These are phyloP conservation scores for Aquatica leii DNA, from an alignment of 2,888 invertebrate species.

Conservation along the genomic window DNA sequence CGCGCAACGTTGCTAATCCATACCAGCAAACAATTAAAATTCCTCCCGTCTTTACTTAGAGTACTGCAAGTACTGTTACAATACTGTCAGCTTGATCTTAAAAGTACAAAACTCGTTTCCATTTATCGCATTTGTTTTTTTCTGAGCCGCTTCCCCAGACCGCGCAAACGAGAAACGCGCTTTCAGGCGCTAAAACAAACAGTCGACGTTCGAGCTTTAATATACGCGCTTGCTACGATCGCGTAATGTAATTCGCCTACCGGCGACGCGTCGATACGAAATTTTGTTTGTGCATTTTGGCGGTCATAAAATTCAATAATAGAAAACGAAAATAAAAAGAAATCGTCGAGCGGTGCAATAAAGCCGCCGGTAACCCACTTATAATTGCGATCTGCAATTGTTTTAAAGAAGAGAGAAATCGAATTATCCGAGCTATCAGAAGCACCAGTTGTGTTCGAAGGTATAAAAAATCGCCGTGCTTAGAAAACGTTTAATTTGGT, in stretches of 20 bases:
- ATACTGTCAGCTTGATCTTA: slow-evolving; percentile 1
- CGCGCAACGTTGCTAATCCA: no score
- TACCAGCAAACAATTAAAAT: slow-evolving; percentile 7
- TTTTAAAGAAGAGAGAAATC: background rate
- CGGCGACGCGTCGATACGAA: no score
- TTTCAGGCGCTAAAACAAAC: no score
- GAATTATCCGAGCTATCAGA: background rate
- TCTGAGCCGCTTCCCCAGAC: no score
- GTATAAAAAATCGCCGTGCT: slow-evolving; percentile 7
- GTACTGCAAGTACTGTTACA: background rate
- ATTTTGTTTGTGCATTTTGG: no score
- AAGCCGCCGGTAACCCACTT: slow-evolving; percentile 27
- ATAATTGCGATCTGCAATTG: background rate
- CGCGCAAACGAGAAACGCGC: no score
- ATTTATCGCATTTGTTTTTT: no score
- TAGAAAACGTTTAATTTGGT: slow-evolving; percentile 18
- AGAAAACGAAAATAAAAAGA: no score
- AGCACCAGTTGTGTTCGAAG: slow-evolving; percentile 3
- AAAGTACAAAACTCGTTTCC: background rate
- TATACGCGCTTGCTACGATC: no score
- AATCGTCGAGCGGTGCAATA: slow-evolving; percentile 1
- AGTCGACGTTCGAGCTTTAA: no score
- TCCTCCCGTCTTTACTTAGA: background rate
- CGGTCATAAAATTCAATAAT: no score
- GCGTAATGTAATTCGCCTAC: no score